Base-by-base conservation (phyloP, 2,797 vertebrate species). In the Thaleichthys pacificus region DNA sequence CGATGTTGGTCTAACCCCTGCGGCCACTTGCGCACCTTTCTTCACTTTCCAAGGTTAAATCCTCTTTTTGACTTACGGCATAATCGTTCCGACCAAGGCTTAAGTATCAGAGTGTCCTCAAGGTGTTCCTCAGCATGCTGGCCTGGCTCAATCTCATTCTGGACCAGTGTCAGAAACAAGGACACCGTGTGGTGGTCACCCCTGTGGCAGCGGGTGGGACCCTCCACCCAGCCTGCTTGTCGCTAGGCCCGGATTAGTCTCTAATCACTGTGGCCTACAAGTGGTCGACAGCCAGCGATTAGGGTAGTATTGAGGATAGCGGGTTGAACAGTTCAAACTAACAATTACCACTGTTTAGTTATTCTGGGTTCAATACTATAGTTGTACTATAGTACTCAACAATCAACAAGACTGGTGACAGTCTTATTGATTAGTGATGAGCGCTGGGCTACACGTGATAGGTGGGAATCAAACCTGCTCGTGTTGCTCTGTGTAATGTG, bases 341-440 rank as follows among this genome's bases (percentile, higher is more conserved):
- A 54, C 17, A n/a, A 19, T 54, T 17, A 7, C 51, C 8, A 17
- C 3, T 4, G 11, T 58, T 58, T 24, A 21, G 5, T 24, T 12
- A 21, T 9, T 60, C 2, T 21, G 57, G 21, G 5, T 22, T 60
- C 19, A 56, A 21, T 60, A n/a, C 24, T 4, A 21, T 24, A 22
- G 21, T 61, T 22, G 26, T 12, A 42, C 38, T 42, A 42, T 7
- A 14, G 38, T 42, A 24, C 1, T 24, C 24, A 24, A 24, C 24
- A 24, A 24, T 24, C 24, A 24, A 24, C 24, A 24, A 24, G 24
- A 24, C 24, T 24, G 24, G 42, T 22, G 19, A 54, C 24, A 7
- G 22, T 19, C 42, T 66, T 66, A 49, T 66, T 66, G 38, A 66
- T 49, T 24, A 47, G 64, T 66, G 64, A 24, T 66, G 64, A 49